phyloP scores from a whole-genome alignment of 53 echinoderm and acorn worm genomes.

The Astropecten irregularis region DNA sequence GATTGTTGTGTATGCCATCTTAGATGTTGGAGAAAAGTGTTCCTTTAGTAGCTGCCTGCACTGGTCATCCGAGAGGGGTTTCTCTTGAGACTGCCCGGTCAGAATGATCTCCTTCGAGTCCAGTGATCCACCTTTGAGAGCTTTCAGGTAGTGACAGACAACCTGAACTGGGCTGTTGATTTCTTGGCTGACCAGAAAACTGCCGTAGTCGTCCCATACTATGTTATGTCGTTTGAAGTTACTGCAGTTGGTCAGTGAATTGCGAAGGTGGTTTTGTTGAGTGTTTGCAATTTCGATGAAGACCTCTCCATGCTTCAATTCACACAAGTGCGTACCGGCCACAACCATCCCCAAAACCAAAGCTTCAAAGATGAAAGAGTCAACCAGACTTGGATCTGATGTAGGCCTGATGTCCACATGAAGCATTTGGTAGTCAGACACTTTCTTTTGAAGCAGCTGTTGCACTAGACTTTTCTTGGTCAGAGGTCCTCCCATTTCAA shows the following conservation, averaged over 20 bases:
- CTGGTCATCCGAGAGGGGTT: not conserved
- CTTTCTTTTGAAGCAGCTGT: not conserved
- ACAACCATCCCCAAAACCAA: conserved; percentile 46
- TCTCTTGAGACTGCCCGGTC: not conserved
- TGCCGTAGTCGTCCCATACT: conserved; percentile 34
- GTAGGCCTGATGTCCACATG: conserved; percentile 44
- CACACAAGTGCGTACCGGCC: conserved; percentile 46
- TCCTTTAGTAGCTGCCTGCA: conserved; percentile 19
- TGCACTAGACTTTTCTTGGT: conserved; percentile 38
- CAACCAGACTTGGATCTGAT: conserved; percentile 29
- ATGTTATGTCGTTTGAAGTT: conserved; percentile 49
- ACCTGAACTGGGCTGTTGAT: conserved; percentile 61
- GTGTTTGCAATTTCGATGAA: conserved; percentile 58
- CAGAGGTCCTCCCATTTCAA: conserved; percentile 42
- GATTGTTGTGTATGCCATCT: conserved; percentile 44
- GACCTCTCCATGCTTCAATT: not conserved
- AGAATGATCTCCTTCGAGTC: conserved; percentile 23
- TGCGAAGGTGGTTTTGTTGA: conserved; percentile 26
- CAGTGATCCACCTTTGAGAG: conserved; percentile 9
- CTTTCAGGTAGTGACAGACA: conserved; percentile 53
- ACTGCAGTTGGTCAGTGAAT: conserved; percentile 45
- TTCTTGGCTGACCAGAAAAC: conserved; percentile 26
- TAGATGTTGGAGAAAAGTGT: conserved; percentile 25
- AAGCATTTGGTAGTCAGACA: conserved; percentile 6
- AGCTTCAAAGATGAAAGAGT: conserved; percentile 49